Base-by-base conservation (phyloP, 2,888 invertebrate species). In the Erebia epiphron region DNA sequence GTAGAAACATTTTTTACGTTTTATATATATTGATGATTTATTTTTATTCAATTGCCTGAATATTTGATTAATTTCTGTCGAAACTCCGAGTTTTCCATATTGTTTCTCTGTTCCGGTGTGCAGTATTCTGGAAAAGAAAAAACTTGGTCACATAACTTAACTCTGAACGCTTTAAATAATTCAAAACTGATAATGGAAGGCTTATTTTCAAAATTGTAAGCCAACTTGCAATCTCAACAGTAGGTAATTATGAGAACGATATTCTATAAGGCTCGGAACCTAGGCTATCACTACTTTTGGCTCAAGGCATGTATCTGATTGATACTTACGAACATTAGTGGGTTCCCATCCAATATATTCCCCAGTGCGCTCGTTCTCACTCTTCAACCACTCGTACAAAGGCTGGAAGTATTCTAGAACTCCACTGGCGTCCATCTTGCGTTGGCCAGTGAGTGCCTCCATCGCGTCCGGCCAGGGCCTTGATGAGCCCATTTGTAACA, bases 401-500 rank as follows among this genome's bases (percentile, higher is more conserved):
- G 97, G 96, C 70, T 94, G 91, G 84, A 97, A 97, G 84, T 96
- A 97, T 77, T 96, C 96, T 71, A 97, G 80, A 0, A 97, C 86
- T 1, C 96, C 95, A 58, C 94, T 92, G 13, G 96, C 95, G 75
- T 96, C 95, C 96, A 97, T 96, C 66, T 92, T 88, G 79, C 95
- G 83, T 72, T 94, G 93, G 0, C 96, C 96, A 0, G 97, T 97
- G 1, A 97, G 83, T 9, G 92, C 92, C 81, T 96, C 95, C 95
- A 98, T 95, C 1, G 96, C 96, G 68, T 97, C 96, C 16, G 95
- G 95, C 96, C 96, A 96, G 0, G 95, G 95, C 77, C 91, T 94
- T 0, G 96, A 95, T 0, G 95, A 94, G 11, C 96, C 96, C 86
- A 96, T 83, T 81, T 94, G 89, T 3, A 95, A 88, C 95, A 95